Percentiles rank a stretch among this genome's conserved stretches.
Conservation (phyloP, 2,797 vertebrate species). For the Chloroceryle inda region DNA sequence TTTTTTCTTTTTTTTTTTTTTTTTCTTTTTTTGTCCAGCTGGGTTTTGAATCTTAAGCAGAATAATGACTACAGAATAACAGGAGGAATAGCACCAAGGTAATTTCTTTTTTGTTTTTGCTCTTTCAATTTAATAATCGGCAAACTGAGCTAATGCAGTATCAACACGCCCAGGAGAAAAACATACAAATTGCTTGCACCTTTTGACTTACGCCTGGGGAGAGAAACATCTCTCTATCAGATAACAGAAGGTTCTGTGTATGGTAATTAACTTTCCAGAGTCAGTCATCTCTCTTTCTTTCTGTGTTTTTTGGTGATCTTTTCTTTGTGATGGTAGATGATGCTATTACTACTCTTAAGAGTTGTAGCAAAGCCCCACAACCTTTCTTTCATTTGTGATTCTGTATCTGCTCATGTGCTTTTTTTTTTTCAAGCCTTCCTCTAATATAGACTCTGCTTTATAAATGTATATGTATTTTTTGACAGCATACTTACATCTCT, state of each 20-base stretch:
- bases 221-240: neutral
- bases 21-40: neutral
- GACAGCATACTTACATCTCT: accelerated
- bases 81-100: neutral
- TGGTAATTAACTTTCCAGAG: neutral
- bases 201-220: neutral
- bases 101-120: neutral
- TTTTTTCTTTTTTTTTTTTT: neutral
- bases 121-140: neutral
- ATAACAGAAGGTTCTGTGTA: neutral
- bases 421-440: neutral
- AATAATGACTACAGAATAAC: neutral
- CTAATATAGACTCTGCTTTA: neutral
- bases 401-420: neutral
- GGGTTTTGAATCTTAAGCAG: neutral
- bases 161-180: neutral
- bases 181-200: neutral
- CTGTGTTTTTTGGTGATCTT: neutral
- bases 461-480: neutral
- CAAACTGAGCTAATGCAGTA: neutral
- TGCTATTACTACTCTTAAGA: neutral
- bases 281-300: neutral
- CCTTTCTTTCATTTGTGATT: neutral
- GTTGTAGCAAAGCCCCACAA: neutral
- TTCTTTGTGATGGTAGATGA: neutral